A percentile compares a stretch with the other conserved stretches of the same genome.
These are phyloP conservation scores for Morelia viridis DNA, from an alignment of 2,797 vertebrate species.

Conservation along the genomic window DNA sequence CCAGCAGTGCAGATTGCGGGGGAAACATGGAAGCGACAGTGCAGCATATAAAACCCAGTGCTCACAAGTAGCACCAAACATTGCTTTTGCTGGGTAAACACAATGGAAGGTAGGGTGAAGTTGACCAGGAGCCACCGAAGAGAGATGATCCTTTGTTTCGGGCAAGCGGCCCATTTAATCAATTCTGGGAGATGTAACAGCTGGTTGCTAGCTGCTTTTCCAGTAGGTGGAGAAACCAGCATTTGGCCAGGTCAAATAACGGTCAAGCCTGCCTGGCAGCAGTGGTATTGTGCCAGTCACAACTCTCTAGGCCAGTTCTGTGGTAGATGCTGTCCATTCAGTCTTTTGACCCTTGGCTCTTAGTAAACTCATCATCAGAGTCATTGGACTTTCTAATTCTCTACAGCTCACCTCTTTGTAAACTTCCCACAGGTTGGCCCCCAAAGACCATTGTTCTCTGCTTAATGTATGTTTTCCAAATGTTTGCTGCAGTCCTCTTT, in stretches of 20 bases:
- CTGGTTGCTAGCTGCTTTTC: slow-evolving; percentile 7
- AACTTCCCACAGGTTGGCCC: background rate
- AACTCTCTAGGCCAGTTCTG: background rate
- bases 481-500: background rate
- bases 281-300: background rate
- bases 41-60: background rate
- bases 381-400: background rate
- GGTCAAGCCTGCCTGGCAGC: background rate
- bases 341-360: background rate
- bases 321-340: background rate
- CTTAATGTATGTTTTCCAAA: background rate
- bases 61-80: background rate
- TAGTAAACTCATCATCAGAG: background rate
- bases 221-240: background rate
- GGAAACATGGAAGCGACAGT: slow-evolving; percentile 9
- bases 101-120: background rate
- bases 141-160: background rate
- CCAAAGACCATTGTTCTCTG: background rate
- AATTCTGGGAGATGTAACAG: slow-evolving; percentile 4
- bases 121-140: background rate
- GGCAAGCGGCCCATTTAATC: slow-evolving; percentile 13
- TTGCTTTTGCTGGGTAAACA: background rate
- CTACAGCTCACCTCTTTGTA: background rate
- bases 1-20: background rate
- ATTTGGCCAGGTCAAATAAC: slow-evolving; percentile 22